Evolutionary conservation across 2,113 vertebrate species (phyloP), one percentile per base, ranked within the genome.

Genomic region (Etia nguti): DNA sequence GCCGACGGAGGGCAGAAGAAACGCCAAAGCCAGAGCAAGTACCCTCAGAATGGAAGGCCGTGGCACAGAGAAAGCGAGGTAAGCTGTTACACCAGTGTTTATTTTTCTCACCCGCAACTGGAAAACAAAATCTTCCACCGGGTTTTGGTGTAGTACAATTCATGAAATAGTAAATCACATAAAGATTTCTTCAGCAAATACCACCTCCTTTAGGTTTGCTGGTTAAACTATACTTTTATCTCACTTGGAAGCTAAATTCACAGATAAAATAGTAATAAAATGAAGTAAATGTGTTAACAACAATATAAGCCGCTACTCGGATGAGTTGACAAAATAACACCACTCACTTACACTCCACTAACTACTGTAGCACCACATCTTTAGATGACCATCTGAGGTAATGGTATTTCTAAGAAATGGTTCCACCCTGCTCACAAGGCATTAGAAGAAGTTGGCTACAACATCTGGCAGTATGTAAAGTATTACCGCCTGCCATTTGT

Each of bases 31-130:
- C 98, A 99, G 97, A 98, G 98, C 96, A 99, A 99, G 96, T 99
- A 99, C 89, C 98, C 98, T 86, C 98, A 99, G 96, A 99, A 99
- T 68, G 98, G 98, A 89, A 97, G 98, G 95, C 98, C 97, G 50
- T 99, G 98, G 98, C 97, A 98, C 95, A 96, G 98, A 95, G 98
- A 99, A 96, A 97, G 98, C 96, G 98, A 99, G 97, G 98, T 99
- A 96, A 97, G 97, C 96, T 36, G 80, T 43, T 6, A 9, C 20
- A 7, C 8, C 12, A 5, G 5, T 10, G 36, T 65, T 54, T 80
- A 7, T 56, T 70, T 68, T 36, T 20, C 59, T 41, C 16, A 43
- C 8, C 8, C 0, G 8, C 6, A 50, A 77, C 41, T 56, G 16
- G 20, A 1, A 10, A 10, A 36, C 26, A 24, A 84, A 26, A 4